Evolutionary conservation across 2,888 invertebrate species (phyloP), one percentile per base, ranked within the genome.

Genomic region (Lepeophtheirus nordmannii): DNA sequence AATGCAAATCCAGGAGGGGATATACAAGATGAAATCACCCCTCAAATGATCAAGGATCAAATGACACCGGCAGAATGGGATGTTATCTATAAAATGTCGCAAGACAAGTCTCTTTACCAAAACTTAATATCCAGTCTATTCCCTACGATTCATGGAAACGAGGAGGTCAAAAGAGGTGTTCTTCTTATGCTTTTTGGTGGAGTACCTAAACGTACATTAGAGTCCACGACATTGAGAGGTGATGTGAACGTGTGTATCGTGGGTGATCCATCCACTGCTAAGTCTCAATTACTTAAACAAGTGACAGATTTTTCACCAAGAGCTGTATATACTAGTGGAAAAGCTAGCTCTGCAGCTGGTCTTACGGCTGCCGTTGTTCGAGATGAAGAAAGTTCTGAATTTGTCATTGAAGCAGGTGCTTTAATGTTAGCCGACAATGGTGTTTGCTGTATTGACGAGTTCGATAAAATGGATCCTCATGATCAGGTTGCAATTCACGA

Each of bases 401-500:
- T 97, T 78, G 97, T 99, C 10, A 98, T 99, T 69, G 98, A 98
- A 79, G 98, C 97, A 10, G 98, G 97, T n/a, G 98, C 98, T 0
- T 78, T 98, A 39, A 97, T 99, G 97, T 80, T 99, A 73, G 98
- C 98, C 0, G 98, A 99, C 77, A 96, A 96, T 74, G 93, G 96
- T 8, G 89, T 97, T 60, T 97, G 97, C 73, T 97, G 97, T 74
- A 98, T 98, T 72, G 98, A 98, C 73, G 98, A 99, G 78, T 98
- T 99, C 77, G 98, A 99, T 76, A 98, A 99, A 79, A 99, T 99
- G 98, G 97, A 98, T 75, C 82, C 83, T 0, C 82, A 84, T 61
- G 98, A 98, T 81, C 97, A 98, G 76, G 94, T 98, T 9, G 97
- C 98, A 59, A 99, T 98, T 71, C 98, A 99, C 79, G 98, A 98